A percentile compares a stretch with the other conserved stretches of the same genome.
phyloP scores from a whole-genome alignment of 2,888 invertebrate genomes.

The Diarsia dahlii region DNA sequence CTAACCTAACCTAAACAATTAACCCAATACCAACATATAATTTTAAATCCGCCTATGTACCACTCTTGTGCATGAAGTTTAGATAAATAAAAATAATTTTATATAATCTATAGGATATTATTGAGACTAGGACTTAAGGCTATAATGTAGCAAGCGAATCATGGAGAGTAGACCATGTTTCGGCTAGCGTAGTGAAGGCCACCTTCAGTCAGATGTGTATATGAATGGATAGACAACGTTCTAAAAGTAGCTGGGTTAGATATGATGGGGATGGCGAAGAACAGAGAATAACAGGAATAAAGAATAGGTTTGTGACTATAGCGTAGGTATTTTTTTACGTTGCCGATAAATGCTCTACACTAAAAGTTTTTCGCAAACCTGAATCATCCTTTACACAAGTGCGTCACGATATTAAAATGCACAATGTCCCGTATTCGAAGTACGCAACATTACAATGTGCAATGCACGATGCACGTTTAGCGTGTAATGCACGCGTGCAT shows the following conservation, averaged over 20 bases:
- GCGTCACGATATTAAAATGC: slow-evolving; percentile 14
- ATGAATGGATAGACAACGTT: not conserved
- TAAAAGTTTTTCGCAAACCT: not conserved
- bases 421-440: not conserved
- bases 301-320: not conserved
- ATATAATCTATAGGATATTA: not conserved
- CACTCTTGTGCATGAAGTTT: too few relatives aligned
- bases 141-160: not conserved
- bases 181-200: not conserved
- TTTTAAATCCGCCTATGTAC: too few relatives aligned
- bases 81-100: too few relatives aligned
- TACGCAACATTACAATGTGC: slow-evolving; percentile 31
- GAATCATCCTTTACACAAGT: not conserved
- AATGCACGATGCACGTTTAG: slow-evolving; percentile 51
- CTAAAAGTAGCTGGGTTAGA: not conserved
- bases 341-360: not conserved
- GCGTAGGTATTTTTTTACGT: not conserved
- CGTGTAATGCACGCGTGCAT: slow-evolving; percentile 32
- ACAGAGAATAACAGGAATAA: not conserved
- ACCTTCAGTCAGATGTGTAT: not conserved
- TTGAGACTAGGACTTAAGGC: not conserved
- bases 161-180: not conserved
- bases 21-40: not conserved
- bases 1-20: not conserved
- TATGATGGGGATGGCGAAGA: not conserved